phyloP scores from a whole-genome alignment of 2,888 invertebrate species.

The Rhagophthalmus giganteus region DNA sequence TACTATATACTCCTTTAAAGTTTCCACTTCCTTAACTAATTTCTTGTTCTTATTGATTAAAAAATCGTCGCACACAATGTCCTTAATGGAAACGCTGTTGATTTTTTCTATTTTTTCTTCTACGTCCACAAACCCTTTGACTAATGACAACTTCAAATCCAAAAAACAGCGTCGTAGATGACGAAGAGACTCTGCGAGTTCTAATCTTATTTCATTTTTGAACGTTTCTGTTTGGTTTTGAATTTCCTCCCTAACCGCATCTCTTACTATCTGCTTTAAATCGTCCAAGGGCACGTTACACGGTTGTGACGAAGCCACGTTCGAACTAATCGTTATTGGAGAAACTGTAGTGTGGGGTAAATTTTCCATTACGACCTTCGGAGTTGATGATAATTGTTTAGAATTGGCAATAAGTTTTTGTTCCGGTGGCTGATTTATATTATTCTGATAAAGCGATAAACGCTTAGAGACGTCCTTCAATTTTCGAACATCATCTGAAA shows the following conservation, averaged over 20 bases:
- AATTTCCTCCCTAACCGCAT: slow-evolving; percentile 37
- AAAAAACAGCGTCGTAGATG: slow-evolving; percentile 43
- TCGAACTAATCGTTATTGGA: slow-evolving; percentile 9
- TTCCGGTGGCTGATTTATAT: too few species aligned
- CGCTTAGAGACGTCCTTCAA: slow-evolving; percentile 26
- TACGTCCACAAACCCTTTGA: slow-evolving; percentile 48
- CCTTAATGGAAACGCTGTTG: slow-evolving; percentile 8
- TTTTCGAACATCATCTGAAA: slow-evolving; percentile 27
- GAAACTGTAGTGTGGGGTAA: slow-evolving; percentile 1
- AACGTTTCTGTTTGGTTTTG: too few species aligned
- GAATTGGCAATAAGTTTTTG: not conserved
- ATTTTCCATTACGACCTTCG: slow-evolving; percentile 12
- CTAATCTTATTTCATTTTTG: slow-evolving; percentile 34
- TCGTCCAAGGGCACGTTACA: not conserved
- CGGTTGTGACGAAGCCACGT: not conserved
- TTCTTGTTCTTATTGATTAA: slow-evolving; percentile 18
- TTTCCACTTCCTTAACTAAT: slow-evolving; percentile 15
- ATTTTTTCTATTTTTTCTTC: slow-evolving; percentile 41
- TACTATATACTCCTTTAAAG: slow-evolving; percentile 16
- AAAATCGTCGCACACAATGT: slow-evolving; percentile 20
- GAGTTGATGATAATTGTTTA: slow-evolving; percentile 20
- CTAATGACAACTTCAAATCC: slow-evolving; percentile 46
- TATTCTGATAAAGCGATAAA: too few species aligned
- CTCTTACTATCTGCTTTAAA: slow-evolving; percentile 12
- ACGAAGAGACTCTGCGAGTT: slow-evolving; percentile 38